Base-by-base conservation (phyloP, 2,888 invertebrate genomes). In the Caenorhabditis sp. region DNA sequence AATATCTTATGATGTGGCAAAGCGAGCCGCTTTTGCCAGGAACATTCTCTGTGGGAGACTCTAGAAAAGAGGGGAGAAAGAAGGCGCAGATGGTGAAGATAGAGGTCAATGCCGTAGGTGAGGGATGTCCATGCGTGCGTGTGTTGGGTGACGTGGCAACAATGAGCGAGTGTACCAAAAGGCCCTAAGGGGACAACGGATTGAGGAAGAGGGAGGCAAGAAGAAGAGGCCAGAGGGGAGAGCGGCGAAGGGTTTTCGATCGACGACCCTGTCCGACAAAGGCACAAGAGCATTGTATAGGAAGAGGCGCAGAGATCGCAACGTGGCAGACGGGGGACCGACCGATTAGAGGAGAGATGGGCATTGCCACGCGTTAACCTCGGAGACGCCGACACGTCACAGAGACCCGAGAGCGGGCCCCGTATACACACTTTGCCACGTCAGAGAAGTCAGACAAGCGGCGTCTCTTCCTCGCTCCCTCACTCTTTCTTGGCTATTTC, bases 351-450 rank as follows among this genome's bases (percentile, higher is more conserved):
- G 53, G 32, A 68, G 68, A 58, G 58, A 66, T 27, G 52, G 58
- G 52, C 58, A 52, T 58, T 43, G 50, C 15, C 52, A 50, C 48
- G 58, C 58, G 59, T 59, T 66, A 68, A 68, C 58, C 58, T 59
- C 68, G 35, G 68, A 68, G 68, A 68, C 68, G 59, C 56, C 68
- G 58, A 59, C 58, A 52, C 58, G 58, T 59, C 68, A 58, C 45
- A 66, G 58, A 68, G 58, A 52, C 56, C 30, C 50, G 68, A 58
- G 66, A 66, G 68, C 58, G 68, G 65, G 41, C 48, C 52, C 15
- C 52, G 48, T 50, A 68, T 39, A 59, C 58, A 68, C 59, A 70
- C 61, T 59, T 71, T 71, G 71, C 71, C 71, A 71, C 71, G 71
- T 71, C 61, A 62, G 71, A 53, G 58, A 68, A 68, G 68, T 68